These are phyloP conservation scores for Drosophila dives DNA, from an alignment of 2,888 invertebrate genomes.

Conservation along the genomic window DNA sequence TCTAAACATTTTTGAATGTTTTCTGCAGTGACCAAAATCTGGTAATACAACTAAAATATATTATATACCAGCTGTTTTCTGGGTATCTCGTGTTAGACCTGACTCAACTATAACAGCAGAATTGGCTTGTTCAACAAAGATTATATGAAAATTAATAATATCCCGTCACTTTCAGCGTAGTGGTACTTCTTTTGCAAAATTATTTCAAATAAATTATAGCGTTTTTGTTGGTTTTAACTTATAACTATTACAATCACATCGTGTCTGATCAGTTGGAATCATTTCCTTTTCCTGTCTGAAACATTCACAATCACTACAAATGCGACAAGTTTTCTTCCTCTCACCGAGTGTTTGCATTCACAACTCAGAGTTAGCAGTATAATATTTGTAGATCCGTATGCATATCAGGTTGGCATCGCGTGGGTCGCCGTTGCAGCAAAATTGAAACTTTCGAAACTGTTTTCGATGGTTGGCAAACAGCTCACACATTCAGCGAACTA, in stretches of 20 bases:
- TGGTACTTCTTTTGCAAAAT: background rate
- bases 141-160: background rate
- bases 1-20: background rate
- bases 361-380: background rate
- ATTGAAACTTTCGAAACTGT: slow-evolving; percentile 55
- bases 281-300: slow-evolving; percentile 55
- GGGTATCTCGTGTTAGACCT: background rate
- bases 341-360: slow-evolving; percentile 14
- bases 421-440: slow-evolving; percentile 40
- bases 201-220: background rate
- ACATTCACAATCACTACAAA: background rate
- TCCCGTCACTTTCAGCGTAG: background rate
- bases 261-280: slow-evolving; percentile 4
- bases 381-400: slow-evolving; percentile 15
- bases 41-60: background rate
- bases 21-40: background rate
- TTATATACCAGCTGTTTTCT: background rate
- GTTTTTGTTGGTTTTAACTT: background rate
- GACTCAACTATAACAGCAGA: background rate
- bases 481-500: slow-evolving; percentile 42
- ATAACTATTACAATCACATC: background rate
- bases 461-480: slow-evolving; percentile 53
- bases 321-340: slow-evolving; percentile 11
- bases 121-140: background rate
- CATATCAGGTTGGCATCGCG: slow-evolving; percentile 39